Base-by-base conservation (phyloP, 2,113 vertebrate species). In the Thalassoma bifasciatum region DNA sequence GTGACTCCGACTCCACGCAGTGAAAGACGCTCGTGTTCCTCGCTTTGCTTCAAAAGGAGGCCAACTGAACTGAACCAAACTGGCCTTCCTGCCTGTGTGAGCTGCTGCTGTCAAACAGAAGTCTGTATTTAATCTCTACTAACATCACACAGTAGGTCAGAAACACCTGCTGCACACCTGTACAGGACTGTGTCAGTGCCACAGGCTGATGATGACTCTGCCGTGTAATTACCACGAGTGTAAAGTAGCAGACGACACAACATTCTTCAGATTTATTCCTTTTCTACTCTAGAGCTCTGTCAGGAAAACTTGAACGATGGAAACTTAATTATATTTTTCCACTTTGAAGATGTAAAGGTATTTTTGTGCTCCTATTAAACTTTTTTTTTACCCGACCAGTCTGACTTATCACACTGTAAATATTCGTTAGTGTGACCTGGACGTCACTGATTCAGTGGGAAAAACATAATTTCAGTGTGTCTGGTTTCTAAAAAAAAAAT, bases 1-100 rank as follows among this genome's bases (percentile, higher is more conserved):
- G 96, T 85, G 96, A 98, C 91, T 98, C 96, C 5, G 97, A 98
- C 91, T 98, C 96, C 23, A 92, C 96, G 5, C 96, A 96, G 78
- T 98, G 93, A 97, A 61, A 8, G 30, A 51, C 19, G 49, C 17
- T 30, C 59, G 19, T 12, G 12, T 60, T 58, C 36, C 23, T 53
- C 14, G 10, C 51, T 72, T 74, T 36, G 13, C 76, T 87, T 87
- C 77, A 47, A 51, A 82, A 24, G 62, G 77, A 90, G 82, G 83
- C 77, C 82, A 66, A 71, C 61, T 56, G 60, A 85, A 88, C 71
- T 82, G 74, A 85, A 84, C 77, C 83, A 87, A 85, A 83, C 75
- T 77, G 86, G 78, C 75, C 76, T 66, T 34, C 63, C 67, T 81
- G 68, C 52, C 72, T 82, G 30, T 70, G 70, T 74, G 38, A 71